Conservation (phyloP, 2,888 invertebrate genomes). For the Caenorhabditis plicata region DNA sequence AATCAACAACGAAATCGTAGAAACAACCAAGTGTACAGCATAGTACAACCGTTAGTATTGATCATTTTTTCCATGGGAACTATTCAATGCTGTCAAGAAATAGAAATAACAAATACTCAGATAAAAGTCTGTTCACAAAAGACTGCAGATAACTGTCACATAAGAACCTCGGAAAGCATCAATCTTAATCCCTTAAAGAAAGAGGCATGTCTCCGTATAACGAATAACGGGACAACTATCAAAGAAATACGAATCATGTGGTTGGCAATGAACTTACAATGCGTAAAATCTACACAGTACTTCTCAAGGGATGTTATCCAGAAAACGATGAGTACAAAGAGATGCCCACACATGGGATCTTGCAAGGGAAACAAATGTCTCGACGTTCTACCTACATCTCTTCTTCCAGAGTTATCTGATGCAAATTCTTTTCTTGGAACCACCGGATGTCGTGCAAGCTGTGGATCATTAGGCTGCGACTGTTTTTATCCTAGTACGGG, state of each 20-base stretch:
- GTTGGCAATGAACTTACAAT: background rate
- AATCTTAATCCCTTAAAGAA: background rate
- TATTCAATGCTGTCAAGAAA: too few relatives aligned
- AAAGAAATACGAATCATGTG: constrained; percentile 1
- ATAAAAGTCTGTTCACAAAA: too few relatives aligned
- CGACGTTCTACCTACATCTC: background rate
- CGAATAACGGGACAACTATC: background rate
- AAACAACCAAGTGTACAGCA: too few relatives aligned
- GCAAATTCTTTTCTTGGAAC: constrained; percentile 3
- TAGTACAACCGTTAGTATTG: too few relatives aligned
- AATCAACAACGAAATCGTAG: too few relatives aligned
- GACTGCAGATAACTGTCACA: too few relatives aligned
- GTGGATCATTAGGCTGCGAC: constrained; percentile 10
- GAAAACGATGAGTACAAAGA: constrained; percentile 1
- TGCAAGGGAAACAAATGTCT: constrained; percentile 4
- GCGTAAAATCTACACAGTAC: background rate
- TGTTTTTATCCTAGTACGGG: constrained; percentile 7
- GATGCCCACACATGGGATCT: constrained; percentile 7
- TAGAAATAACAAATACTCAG: too few relatives aligned
- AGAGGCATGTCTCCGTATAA: constrained; percentile 3
- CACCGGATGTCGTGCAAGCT: constrained; percentile 5
- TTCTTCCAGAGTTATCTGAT: constrained; percentile 2
- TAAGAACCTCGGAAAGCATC: background rate
- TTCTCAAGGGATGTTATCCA: constrained; percentile 1
- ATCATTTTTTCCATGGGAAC: too few relatives aligned